Conservation (phyloP, 2,113 vertebrate species). For the Trachemys scripta region DNA sequence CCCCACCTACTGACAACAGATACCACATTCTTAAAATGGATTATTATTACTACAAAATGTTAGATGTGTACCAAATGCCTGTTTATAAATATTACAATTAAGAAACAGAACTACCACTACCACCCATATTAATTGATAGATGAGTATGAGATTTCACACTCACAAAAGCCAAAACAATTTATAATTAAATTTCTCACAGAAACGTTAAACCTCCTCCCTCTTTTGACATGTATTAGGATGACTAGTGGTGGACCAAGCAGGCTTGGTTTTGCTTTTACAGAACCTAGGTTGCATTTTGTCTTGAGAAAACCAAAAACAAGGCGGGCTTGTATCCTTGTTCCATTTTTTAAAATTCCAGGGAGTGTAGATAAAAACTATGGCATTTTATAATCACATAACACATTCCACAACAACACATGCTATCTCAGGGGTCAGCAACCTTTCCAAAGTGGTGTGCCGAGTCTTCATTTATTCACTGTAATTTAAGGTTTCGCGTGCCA, state of each 20-base stretch:
- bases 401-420: background rate
- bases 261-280: background rate
- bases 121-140: background rate
- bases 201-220: background rate
- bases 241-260: background rate
- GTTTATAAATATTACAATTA: background rate
- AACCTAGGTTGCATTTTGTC: background rate
- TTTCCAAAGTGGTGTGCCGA: no score
- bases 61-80: background rate
- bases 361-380: constrained; percentile 42
- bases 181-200: background rate
- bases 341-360: constrained; percentile 26
- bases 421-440: background rate
- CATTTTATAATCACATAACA: background rate
- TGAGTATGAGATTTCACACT: background rate
- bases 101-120: background rate
- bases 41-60: background rate
- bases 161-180: background rate
- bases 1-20: constrained; percentile 69
- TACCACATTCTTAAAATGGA: background rate
- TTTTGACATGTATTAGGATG: background rate
- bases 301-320: background rate
- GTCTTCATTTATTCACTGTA: no score
- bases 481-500: no score
- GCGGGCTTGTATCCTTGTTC: background rate